Evolutionary conservation across 30 jellyfish, hydroid and myxozoan genomes (phyloP).

Genomic region (Cassiopea xamachana): DNA sequence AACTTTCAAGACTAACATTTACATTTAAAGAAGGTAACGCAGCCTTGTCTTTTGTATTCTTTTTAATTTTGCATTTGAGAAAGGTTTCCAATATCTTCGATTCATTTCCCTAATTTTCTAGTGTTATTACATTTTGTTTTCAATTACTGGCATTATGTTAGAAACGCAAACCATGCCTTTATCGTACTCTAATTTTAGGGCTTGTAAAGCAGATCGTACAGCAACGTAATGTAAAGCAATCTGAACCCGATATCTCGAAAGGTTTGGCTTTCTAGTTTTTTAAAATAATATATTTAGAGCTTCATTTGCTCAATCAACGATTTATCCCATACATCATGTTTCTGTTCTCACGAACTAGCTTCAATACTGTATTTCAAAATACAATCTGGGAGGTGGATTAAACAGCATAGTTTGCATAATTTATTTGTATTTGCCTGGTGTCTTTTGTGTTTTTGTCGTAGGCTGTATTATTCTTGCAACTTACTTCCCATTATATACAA

Average conservation of each 20-base stretch:
- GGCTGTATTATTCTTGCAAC: too few species aligned
- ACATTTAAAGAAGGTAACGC: conserved; percentile 22
- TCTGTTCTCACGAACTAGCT: background rate
- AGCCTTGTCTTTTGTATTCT: background rate
- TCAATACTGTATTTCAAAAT: too few species aligned
- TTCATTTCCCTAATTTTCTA: background rate
- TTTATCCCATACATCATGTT: background rate
- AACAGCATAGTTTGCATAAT: too few species aligned
- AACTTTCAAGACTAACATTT: conserved; percentile 25
- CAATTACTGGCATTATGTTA: too few species aligned
- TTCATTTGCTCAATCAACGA: background rate
- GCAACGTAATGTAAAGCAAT: background rate
- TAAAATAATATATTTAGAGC: background rate
- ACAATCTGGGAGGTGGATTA: too few species aligned
- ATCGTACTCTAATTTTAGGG: background rate
- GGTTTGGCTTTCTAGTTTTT: background rate
- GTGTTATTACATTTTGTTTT: too few species aligned
- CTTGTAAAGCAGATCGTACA: background rate
- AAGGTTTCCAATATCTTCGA: background rate
- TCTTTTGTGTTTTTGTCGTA: too few species aligned
- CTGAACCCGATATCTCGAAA: background rate
- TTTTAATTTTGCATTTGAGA: too few species aligned
- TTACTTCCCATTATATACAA: too few species aligned
- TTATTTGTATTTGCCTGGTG: too few species aligned
- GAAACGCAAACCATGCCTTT: background rate